Evolutionary conservation across 1,140 invertebrate species (phyloP).

Genomic region (Eriosoma lanigerum): DNA sequence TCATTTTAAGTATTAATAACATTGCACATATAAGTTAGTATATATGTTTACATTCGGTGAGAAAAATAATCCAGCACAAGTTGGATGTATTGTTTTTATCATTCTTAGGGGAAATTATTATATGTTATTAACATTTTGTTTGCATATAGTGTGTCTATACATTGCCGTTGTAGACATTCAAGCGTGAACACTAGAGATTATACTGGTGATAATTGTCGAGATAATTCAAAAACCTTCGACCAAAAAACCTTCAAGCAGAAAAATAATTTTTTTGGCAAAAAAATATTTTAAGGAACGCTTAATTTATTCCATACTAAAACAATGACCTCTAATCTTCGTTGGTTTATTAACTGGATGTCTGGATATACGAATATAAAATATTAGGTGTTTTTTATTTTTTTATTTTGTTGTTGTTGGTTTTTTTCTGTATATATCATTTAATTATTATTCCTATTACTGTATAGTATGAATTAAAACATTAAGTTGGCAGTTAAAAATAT

Average conservation of each 20-base stretch:
- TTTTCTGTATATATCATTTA: conserved; percentile 6
- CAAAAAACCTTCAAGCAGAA: background rate
- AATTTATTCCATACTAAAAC: background rate
- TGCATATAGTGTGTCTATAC: background rate
- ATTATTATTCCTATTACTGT: background rate
- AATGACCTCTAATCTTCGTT: background rate
- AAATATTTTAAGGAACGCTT: background rate
- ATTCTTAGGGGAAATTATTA: background rate
- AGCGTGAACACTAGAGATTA: background rate
- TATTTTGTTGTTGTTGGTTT: too few relatives aligned
- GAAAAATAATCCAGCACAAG: too few relatives aligned
- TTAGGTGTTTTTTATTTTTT: background rate
- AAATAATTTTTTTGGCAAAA: background rate
- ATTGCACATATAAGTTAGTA: too few relatives aligned
- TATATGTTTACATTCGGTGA: too few relatives aligned
- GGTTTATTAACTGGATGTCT: background rate
- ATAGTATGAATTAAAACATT: background rate
- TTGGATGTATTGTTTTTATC: background rate
- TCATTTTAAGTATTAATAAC: too few relatives aligned
- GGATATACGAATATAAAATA: background rate
- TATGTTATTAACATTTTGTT: background rate
- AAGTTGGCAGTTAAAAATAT: background rate
- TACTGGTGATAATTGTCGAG: background rate
- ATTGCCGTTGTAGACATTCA: background rate
- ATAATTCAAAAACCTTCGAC: too few relatives aligned